These are phyloP conservation scores for Chloropsis cyanopogon DNA, from an alignment of 2,113 vertebrate genomes.

Conservation along the genomic window DNA sequence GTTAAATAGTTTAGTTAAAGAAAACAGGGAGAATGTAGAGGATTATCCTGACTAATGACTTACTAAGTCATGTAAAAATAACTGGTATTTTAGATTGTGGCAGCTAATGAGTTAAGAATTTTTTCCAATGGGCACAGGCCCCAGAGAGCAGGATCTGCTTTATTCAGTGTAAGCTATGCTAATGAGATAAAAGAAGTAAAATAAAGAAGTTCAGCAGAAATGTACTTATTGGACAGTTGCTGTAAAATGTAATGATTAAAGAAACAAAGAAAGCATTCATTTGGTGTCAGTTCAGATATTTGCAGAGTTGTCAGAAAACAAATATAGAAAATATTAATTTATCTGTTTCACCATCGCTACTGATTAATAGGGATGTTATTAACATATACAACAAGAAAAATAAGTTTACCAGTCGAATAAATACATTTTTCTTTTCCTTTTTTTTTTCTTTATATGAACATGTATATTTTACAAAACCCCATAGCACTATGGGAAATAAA, in stretches of 20 bases:
- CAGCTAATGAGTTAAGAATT: background rate
- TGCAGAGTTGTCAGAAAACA: slow-evolving; percentile 53
- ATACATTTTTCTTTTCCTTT: slow-evolving; percentile 90
- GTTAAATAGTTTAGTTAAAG: background rate
- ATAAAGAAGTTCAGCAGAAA: background rate
- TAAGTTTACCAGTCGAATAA: slow-evolving; percentile 96
- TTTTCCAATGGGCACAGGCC: background rate
- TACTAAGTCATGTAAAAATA: background rate
- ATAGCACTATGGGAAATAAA: slow-evolving; percentile 88
- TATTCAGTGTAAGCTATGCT: background rate
- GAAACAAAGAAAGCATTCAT: background rate
- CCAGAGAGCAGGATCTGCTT: slow-evolving; percentile 3
- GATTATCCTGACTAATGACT: background rate
- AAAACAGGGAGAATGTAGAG: background rate
- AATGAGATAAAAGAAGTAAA: background rate
- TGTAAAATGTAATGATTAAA: slow-evolving; percentile 19
- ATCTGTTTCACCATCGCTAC: slow-evolving; percentile 62
- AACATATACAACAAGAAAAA: slow-evolving; percentile 80
- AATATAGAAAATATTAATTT: slow-evolving; percentile 69
- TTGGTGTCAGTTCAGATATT: slow-evolving; percentile 35
- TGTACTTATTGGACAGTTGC: background rate
- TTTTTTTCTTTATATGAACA: slow-evolving; percentile 85
- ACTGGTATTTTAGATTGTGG: background rate
- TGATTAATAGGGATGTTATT: slow-evolving; percentile 70
- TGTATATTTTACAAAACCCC: slow-evolving; percentile 87